Evolutionary conservation across 2,113 vertebrate genomes (phyloP).

Genomic region (Dermatemys mawii): DNA sequence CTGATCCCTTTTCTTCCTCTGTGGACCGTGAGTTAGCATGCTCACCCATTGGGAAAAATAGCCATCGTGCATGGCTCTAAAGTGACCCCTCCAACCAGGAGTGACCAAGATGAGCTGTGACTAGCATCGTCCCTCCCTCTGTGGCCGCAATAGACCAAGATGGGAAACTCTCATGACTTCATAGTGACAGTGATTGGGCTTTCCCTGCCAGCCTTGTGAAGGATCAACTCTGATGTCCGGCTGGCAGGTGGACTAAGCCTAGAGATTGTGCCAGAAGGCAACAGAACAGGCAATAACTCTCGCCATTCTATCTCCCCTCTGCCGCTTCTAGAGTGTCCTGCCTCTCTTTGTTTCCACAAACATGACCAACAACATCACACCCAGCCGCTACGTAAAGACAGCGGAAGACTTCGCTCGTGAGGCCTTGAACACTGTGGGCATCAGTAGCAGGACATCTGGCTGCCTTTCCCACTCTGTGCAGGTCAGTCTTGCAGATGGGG

Average conservation of each 20-base stretch:
- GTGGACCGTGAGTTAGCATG: no score
- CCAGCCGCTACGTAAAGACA: slow-evolving; percentile 63
- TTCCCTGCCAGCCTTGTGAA: neutral
- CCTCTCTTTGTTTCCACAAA: slow-evolving; percentile 79
- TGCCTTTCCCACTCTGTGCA: slow-evolving; percentile 80
- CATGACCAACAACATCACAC: slow-evolving; percentile 63
- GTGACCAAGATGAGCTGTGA: neutral
- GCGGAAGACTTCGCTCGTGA: slow-evolving; percentile 66
- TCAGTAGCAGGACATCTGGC: slow-evolving; percentile 77
- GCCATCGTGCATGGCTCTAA: neutral
- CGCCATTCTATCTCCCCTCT: neutral
- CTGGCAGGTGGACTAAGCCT: neutral
- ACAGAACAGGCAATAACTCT: neutral
- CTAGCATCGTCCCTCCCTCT: neutral
- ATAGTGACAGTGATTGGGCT: no score
- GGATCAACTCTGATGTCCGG: no score
- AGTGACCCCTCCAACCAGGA: neutral
- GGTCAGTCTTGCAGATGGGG: slow-evolving; percentile 52
- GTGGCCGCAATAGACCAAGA: neutral
- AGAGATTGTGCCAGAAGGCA: no score
- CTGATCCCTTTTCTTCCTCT: no score
- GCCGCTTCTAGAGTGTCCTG: slow-evolving; percentile 74
- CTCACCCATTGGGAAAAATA: neutral
- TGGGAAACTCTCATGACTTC: neutral
- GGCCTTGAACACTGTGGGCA: slow-evolving; percentile 82